Evolutionary conservation across 2,888 invertebrate species (phyloP).

Genomic region (Oegoconia quadripuncta): DNA sequence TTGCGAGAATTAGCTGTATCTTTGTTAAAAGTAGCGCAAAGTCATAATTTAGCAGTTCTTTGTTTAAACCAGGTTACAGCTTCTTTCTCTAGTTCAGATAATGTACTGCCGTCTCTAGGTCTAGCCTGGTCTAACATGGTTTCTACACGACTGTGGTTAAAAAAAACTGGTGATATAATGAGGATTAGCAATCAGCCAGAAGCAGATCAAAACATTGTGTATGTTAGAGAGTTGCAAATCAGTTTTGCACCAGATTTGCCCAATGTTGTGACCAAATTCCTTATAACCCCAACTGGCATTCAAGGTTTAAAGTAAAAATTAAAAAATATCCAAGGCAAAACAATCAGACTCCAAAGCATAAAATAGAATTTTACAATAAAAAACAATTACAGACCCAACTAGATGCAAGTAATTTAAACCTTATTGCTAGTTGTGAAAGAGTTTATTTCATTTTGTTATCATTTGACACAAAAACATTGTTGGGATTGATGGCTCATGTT

Average conservation of each 20-base stretch:
- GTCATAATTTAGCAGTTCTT: conserved; percentile 51
- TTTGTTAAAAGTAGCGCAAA: conserved; percentile 47
- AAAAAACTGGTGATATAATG: conserved; percentile 27
- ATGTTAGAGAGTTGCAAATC: conserved; percentile 45
- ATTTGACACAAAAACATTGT: too few relatives aligned
- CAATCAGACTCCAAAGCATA: conserved; percentile 4
- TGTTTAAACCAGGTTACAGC: conserved; percentile 70
- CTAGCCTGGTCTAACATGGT: conserved; percentile 73
- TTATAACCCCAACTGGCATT: conserved; percentile 47
- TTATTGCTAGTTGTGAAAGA: too few relatives aligned
- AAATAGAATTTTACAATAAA: too few relatives aligned
- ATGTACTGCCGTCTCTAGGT: conserved; percentile 59
- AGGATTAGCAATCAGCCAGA: conserved; percentile 6
- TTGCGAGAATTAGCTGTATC: conserved; percentile 57
- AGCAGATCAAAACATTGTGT: conserved; percentile 19
- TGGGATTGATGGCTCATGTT: too few relatives aligned
- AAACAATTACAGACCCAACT: too few relatives aligned
- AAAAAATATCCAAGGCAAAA: neutral
- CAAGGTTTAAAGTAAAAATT: conserved; percentile 16
- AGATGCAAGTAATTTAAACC: neutral
- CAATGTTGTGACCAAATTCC: conserved; percentile 35
- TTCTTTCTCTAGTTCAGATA: conserved; percentile 38
- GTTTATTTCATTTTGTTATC: too few relatives aligned
- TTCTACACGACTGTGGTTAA: conserved; percentile 48
- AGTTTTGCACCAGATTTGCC: conserved; percentile 56